Base-by-base conservation (phyloP, 2,888 invertebrate species). In the Netelia virgata region DNA sequence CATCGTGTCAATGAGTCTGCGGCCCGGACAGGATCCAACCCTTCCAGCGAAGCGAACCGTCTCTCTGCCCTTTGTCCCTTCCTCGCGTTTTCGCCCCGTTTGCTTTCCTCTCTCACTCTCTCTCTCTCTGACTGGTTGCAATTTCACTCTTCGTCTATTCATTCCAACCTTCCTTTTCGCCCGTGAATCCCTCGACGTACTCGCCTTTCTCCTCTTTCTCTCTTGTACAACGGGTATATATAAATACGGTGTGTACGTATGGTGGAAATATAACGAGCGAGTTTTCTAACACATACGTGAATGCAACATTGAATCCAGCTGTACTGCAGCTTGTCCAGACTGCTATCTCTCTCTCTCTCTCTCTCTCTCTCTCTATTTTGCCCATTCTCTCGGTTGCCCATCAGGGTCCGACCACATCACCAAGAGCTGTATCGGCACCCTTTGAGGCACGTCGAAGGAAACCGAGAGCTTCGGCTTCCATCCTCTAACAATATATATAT, bases 1-100 rank as follows among this genome's bases (percentile, higher is more conserved):
- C 89, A 88, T 80, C 85, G 86, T 87, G 88, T 88, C 89, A 88
- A 89, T 88, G 87, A 87, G 87, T 86, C 85, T 84, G 83, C 82
- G 83, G 74, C 78, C 75, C 84, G 84, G 84, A 84, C 82, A 82
- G 84, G 70, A 82, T 16, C 47, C 47, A 47, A 47, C 47, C 47
- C 47, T 47, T 47, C 14, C 47, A 47, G 47, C 47, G 11, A 47
- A 14, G 47, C 11, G 47, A 68, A 78, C 75, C 76, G 80, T 86
- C 20, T 43, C 55, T 72, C 47, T 16, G 59, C 68, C 53, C 55
- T 18, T 23, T 63, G 11, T 72, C 64, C 64, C 70, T 72, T 14
- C 76, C 70, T 75, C 66, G 41, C 72, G 72, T 70, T 80, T 72
- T 80, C 75, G 55, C 63, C 69, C 77, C 61, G 68, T 59, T 47